Percentiles rank a stretch among this genome's conserved stretches.
Conservation (phyloP, 2,888 invertebrate genomes). For the Germaria angustata region DNA sequence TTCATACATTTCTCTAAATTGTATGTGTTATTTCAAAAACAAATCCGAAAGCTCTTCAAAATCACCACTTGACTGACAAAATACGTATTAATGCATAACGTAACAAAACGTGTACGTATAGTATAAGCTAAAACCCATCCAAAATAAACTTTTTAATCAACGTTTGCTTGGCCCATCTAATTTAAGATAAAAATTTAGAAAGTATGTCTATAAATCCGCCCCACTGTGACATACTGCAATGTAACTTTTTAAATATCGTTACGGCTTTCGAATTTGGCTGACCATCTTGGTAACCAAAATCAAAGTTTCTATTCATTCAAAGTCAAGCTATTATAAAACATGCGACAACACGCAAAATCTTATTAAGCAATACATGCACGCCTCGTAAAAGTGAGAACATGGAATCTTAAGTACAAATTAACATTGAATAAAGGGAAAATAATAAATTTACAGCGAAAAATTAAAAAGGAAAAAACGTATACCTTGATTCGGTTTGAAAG, state of each 20-base stretch:
- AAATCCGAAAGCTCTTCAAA: too few species aligned
- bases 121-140: too few species aligned
- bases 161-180: too few species aligned
- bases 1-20: too few species aligned
- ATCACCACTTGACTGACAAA: too few species aligned
- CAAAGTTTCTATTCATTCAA: constrained; percentile 34
- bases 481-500: constrained; percentile 97
- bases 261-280: constrained; percentile 3
- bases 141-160: too few species aligned
- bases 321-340: constrained; percentile 31
- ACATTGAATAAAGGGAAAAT: constrained; percentile 18
- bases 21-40: too few species aligned
- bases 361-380: constrained; percentile 65
- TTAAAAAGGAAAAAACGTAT: constrained; percentile 68
- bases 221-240: constrained; percentile 13
- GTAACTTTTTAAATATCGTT: constrained; percentile 4
- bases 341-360: constrained; percentile 72
- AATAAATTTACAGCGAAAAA: constrained; percentile 2
- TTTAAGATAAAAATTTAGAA: too few species aligned
- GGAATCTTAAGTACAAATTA: constrained; percentile 27
- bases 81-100: too few species aligned
- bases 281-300: constrained; percentile 26
- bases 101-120: too few species aligned
- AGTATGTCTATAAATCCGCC: too few species aligned
- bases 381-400: constrained; percentile 7